phyloP scores from a whole-genome alignment of 92 coral and sea anemone species.

The Paramuricea clavata region DNA sequence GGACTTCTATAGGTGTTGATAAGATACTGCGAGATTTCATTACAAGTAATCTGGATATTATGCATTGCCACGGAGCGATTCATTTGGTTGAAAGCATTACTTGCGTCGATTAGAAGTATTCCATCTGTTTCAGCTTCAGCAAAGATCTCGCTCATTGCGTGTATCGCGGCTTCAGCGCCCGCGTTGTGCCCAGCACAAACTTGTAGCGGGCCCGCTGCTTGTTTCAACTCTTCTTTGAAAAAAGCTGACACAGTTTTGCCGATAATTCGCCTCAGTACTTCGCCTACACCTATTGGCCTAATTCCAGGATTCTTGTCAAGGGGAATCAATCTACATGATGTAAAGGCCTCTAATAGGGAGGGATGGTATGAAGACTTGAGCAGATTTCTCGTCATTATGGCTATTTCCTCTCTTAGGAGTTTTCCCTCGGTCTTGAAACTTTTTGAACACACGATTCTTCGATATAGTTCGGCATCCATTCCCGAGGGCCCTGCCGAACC shows the following conservation, averaged over 20 bases:
- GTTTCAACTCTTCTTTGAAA: slow-evolving; percentile 6
- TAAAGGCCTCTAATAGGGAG: slow-evolving; percentile 40
- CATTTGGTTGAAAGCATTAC: slow-evolving; percentile 68
- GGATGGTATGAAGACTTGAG: slow-evolving; percentile 52
- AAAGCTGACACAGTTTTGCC: slow-evolving; percentile 35
- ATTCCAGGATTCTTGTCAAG: slow-evolving; percentile 72
- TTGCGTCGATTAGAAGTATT: slow-evolving; percentile 61
- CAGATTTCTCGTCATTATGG: slow-evolving; percentile 43
- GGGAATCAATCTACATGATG: slow-evolving; percentile 67
- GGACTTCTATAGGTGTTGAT: too few relatives aligned
- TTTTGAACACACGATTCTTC: slow-evolving; percentile 43
- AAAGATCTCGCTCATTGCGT: slow-evolving; percentile 65
- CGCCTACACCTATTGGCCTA: slow-evolving; percentile 48
- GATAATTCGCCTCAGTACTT: slow-evolving; percentile 34
- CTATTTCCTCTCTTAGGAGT: slow-evolving; percentile 46
- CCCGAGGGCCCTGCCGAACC: slow-evolving; percentile 60
- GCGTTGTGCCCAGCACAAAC: slow-evolving; percentile 34
- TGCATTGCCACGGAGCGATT: too few relatives aligned
- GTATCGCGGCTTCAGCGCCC: slow-evolving; percentile 41
- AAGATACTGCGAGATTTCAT: too few relatives aligned
- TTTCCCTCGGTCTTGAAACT: slow-evolving; percentile 34
- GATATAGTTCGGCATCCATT: slow-evolving; percentile 54
- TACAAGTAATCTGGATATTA: too few relatives aligned
- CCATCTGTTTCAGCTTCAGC: slow-evolving; percentile 61
- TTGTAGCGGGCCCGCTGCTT: slow-evolving; percentile 52